Percentiles rank a stretch among this genome's conserved stretches.
These are phyloP conservation scores for Choristoneura rosaceana DNA, from an alignment of 2,888 invertebrate genomes.

Conservation along the genomic window DNA sequence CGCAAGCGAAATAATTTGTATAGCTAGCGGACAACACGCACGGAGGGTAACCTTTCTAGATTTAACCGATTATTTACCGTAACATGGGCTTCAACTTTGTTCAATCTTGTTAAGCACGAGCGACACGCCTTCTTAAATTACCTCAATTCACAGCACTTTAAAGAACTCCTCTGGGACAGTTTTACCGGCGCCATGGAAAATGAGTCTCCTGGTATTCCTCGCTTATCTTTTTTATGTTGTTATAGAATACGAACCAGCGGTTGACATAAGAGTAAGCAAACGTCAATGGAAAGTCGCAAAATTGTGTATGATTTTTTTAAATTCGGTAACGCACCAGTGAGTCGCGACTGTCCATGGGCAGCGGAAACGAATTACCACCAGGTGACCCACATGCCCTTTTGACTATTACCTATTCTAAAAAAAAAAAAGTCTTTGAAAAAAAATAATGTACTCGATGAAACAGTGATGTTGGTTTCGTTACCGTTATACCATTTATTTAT, in stretches of 20 bases:
- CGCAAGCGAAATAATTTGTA: not conserved
- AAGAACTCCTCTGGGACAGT: not conserved
- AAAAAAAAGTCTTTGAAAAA: too few relatives aligned
- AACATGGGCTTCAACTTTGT: not conserved
- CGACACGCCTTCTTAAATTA: not conserved
- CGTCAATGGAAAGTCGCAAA: too few relatives aligned
- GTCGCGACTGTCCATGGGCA: too few relatives aligned
- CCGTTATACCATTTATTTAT: too few relatives aligned
- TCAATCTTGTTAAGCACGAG: slow-evolving; percentile 5
- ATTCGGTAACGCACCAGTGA: too few relatives aligned
- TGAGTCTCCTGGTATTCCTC: not conserved
- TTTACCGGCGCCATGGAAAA: not conserved
- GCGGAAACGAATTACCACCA: too few relatives aligned
- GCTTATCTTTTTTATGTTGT: not conserved
- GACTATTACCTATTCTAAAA: too few relatives aligned
- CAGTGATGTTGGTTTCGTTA: too few relatives aligned
- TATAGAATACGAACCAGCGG: not conserved
- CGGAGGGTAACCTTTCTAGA: not conserved
- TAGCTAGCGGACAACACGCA: not conserved
- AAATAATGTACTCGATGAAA: too few relatives aligned
- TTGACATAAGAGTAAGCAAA: not conserved
- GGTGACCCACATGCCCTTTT: too few relatives aligned
- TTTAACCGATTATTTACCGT: not conserved
- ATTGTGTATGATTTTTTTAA: too few relatives aligned
- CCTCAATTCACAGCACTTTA: not conserved